These are phyloP conservation scores for Agriopis aurantiaria DNA, from an alignment of 2,888 invertebrate genomes.

Conservation along the genomic window DNA sequence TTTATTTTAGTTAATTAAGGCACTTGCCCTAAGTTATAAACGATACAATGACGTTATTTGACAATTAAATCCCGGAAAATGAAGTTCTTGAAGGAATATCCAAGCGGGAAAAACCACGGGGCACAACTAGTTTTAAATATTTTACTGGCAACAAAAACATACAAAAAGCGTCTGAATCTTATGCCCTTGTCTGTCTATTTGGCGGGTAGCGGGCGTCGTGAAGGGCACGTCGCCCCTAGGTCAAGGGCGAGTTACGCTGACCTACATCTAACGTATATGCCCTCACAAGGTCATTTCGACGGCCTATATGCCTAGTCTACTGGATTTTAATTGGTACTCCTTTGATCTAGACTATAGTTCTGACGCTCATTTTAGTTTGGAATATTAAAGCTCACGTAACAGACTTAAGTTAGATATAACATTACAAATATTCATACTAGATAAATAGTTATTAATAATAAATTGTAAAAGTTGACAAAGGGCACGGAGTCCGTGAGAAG, in stretches of 20 bases:
- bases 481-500: too few relatives aligned
- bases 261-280: slow-evolving; percentile 77
- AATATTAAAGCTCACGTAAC: not conserved
- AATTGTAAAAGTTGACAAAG: too few relatives aligned
- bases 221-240: slow-evolving; percentile 75
- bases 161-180: slow-evolving; percentile 38
- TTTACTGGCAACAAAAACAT: slow-evolving; percentile 36
- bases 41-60: too few relatives aligned
- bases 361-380: not conserved
- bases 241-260: slow-evolving; percentile 81
- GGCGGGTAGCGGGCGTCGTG: slow-evolving; percentile 61
- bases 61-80: too few relatives aligned
- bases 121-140: slow-evolving; percentile 11
- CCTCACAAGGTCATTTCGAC: slow-evolving; percentile 65
- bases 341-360: slow-evolving; percentile 40
- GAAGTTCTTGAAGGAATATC: too few relatives aligned
- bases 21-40: too few relatives aligned
- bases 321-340: slow-evolving; percentile 49
- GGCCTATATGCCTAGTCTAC: slow-evolving; percentile 60
- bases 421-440: too few relatives aligned
- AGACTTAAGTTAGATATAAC: too few relatives aligned
- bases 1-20: too few relatives aligned
- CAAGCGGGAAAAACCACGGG: too few relatives aligned
- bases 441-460: too few relatives aligned
- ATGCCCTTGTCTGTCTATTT: slow-evolving; percentile 69